phyloP scores from a whole-genome alignment of 1,140 invertebrate species.

The Drosophila parvula region DNA sequence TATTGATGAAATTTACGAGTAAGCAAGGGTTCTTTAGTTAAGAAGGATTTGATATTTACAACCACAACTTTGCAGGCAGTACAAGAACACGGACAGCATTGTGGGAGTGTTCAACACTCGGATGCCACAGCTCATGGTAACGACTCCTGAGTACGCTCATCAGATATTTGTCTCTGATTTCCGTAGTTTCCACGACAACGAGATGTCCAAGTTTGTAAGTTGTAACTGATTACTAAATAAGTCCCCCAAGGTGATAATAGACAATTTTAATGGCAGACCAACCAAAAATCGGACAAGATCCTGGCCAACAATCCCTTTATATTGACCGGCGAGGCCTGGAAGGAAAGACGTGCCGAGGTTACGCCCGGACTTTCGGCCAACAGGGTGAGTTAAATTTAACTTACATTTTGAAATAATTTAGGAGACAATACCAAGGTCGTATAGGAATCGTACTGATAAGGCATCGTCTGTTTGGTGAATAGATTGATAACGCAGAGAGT shows the following conservation, averaged over 20 bases:
- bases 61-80: slow-evolving; percentile 27
- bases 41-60: neutral
- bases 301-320: slow-evolving; percentile 84
- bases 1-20: slow-evolving; percentile 63
- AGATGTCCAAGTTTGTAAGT: slow-evolving; percentile 53
- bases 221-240: too few relatives aligned
- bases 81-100: slow-evolving; percentile 52
- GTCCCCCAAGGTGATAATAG: too few relatives aligned
- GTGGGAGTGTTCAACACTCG: slow-evolving; percentile 60
- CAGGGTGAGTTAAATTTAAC: slow-evolving; percentile 70
- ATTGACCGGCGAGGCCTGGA: slow-evolving; percentile 85
- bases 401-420: too few relatives aligned
- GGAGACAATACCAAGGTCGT: neutral
- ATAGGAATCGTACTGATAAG: neutral
- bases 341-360: slow-evolving; percentile 85
- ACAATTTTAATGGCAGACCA: slow-evolving; percentile 59
- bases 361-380: slow-evolving; percentile 85
- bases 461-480: neutral
- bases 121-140: slow-evolving; percentile 78
- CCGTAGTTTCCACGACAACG: slow-evolving; percentile 80
- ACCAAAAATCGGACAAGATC: slow-evolving; percentile 80
- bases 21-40: neutral
- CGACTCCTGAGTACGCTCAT: slow-evolving; percentile 84
- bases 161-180: slow-evolving; percentile 84
- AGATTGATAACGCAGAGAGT: neutral